Evolutionary conservation across 2,888 invertebrate genomes (phyloP), one percentile per base, ranked within the genome.

Genomic region (Achlya flavicornis): DNA sequence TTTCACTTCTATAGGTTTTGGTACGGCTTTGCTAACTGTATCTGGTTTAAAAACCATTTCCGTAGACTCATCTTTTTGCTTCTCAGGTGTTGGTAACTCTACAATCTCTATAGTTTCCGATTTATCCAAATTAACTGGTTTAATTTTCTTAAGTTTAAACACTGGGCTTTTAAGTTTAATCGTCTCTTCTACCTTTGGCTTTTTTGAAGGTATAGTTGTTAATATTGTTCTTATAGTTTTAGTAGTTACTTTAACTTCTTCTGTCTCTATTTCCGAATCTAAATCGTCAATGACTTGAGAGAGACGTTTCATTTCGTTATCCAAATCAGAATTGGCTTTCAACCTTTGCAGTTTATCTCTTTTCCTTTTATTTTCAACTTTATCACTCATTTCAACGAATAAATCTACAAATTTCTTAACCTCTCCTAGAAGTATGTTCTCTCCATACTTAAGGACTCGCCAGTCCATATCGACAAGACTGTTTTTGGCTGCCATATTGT

Each of bases 391-490:
- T 58, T 89, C 88, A n/a, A 85, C 74, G 4, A 85, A 84, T 7
- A 88, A 63, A 72, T 94, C 93, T 1, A 90, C 86, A 1, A 94
- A 64, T 63, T 92, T 91, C 65, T 89, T 92, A 0, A 91, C 74
- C 74, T 94, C 94, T 1, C 91, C 92, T n/a, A 92, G 69, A 1
- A 93, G 83, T 61, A 94, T 92, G 70, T 90, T 93, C 63, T 94
- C 93, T 0, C 93, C 94, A 61, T 94, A 94, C 64, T 93, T 94
- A 0, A 94, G 75, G 0, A 94, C 92, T 10, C 93, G 82, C 90
- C 93, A 94, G 66, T 94, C 91, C 93, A 94, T 94, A 73, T 93
- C 89, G 0, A 91, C 73, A 0, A 93, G 69, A 61, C 92, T 92
- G 58, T 93, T 91, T 60, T 81, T 89, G 4, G 92, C 87, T 0